Percentiles rank a stretch among this genome's conserved stretches.
Conservation (phyloP, 1,140 invertebrate species). For the Lysiphlebus fabarum region DNA sequence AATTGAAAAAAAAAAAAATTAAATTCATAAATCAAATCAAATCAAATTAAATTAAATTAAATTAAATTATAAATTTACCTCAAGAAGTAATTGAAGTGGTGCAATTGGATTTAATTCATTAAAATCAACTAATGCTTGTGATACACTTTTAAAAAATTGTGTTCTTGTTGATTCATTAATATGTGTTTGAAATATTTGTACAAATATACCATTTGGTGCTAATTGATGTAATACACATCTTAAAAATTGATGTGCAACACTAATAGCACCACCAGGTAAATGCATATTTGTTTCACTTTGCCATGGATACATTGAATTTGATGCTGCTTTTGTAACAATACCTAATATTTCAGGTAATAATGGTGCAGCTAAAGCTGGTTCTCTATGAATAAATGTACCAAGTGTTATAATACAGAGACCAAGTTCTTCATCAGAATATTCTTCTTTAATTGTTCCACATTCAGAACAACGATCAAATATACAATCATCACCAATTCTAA, state of each 20-base stretch:
- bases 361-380: slow-evolving; percentile 89
- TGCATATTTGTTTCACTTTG: slow-evolving; percentile 85
- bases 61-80: slow-evolving; percentile 57
- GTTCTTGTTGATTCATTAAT: slow-evolving; percentile 69
- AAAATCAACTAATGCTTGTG: slow-evolving; percentile 92
- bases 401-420: slow-evolving; percentile 90
- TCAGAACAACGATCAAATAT: slow-evolving; percentile 72
- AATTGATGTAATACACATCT: slow-evolving; percentile 94
- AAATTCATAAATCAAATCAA: slow-evolving; percentile 1
- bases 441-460: slow-evolving; percentile 80
- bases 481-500: slow-evolving; percentile 70
- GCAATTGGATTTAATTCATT: slow-evolving; percentile 93
- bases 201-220: slow-evolving; percentile 92
- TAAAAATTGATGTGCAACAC: slow-evolving; percentile 94
- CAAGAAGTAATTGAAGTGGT: slow-evolving; percentile 85
- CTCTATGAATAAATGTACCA: slow-evolving; percentile 93
- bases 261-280: slow-evolving; percentile 82
- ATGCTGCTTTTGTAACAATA: slow-evolving; percentile 75
- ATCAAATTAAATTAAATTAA: slow-evolving; percentile 23
- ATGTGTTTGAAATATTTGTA: slow-evolving; percentile 92
- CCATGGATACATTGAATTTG: slow-evolving; percentile 82
- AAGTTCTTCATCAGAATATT: slow-evolving; percentile 96
- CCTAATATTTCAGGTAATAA: slow-evolving; percentile 88
- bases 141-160: slow-evolving; percentile 90
- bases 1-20: not conserved